Evolutionary conservation across 2,113 vertebrate species (phyloP), one percentile per base, ranked within the genome.

Genomic region (Gambusia affinis): DNA sequence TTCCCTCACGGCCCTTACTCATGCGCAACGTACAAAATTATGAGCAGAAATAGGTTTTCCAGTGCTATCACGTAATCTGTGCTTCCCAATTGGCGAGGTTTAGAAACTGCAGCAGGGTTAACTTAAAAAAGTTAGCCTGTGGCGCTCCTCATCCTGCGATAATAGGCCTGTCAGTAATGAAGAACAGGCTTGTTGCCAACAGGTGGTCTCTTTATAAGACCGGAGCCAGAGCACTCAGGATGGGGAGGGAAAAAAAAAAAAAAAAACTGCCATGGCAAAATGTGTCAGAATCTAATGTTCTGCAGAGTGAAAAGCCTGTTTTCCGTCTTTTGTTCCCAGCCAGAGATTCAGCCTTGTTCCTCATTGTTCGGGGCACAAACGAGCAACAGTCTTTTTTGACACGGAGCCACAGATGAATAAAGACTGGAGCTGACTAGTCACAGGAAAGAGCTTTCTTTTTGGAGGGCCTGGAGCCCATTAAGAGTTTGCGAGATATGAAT

Each of bases 271-370:
- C 92, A 93, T 89, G 91, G 92, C 94, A 94, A 95, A 95, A 95
- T 96, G 97, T 96, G 97, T 98, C 97, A 97, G 97, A 98, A 97
- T 97, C 96, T 97, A 97, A 98, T 98, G 97, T 99, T 98, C 98
- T 96, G 94, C 95, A 95, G 96, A 97, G 96, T 97, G 96, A 97
- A 98, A 99, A 97, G 96, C 95, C 97, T 96, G 97, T 98, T 98
- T 97, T 95, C 96, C 95, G 95, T 94, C 95, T 94, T 99, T 99
- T 99, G 98, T 99, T 96, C 95, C 94, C 95, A 88, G 90, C 96
- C 95, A 95, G 95, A 97, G 97, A 97, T 97, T 97, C 97, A 96
- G 95, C 95, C 95, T 96, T 96, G 97, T 98, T 97, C 96, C 91
- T 95, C 96, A 97, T 98, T 97, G 97, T 97, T 94, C 94, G 87